These are phyloP conservation scores for Callimorpha dominula DNA, from an alignment of 2,888 invertebrate genomes.

Conservation along the genomic window DNA sequence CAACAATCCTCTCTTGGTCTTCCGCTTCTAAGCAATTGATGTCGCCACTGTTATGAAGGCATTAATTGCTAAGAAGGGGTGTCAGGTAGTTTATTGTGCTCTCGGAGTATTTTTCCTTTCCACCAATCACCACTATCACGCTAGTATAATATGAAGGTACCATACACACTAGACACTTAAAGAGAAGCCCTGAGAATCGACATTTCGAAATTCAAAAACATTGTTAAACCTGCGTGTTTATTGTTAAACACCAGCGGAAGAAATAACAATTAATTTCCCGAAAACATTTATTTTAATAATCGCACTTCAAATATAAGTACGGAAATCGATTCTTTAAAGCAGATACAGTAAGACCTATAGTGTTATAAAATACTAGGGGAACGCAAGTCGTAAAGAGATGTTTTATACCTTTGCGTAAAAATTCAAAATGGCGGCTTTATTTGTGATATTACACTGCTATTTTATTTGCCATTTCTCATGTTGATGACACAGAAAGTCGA, in stretches of 20 bases:
- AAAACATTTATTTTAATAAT: conserved; percentile 4
- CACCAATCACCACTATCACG: no score
- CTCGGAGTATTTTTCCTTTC: no score
- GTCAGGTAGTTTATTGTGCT: no score
- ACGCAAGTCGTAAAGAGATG: conserved; percentile 50
- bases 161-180: no score
- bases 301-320: conserved; percentile 11
- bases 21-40: no score
- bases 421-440: conserved; percentile 62
- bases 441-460: conserved; percentile 50
- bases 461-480: conserved; percentile 37
- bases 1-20: no score
- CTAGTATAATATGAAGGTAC: no score
- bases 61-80: no score
- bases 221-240: no score
- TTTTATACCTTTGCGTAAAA: conserved; percentile 59
- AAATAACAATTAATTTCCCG: not conserved
- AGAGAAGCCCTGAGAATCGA: no score
- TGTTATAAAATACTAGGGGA: conserved; percentile 49
- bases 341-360: conserved; percentile 44
- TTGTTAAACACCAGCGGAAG: not conserved
- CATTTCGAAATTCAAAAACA: no score
- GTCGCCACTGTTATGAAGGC: no score
- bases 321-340: conserved; percentile 40
- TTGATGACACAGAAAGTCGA: conserved; percentile 25